These are phyloP conservation scores for Rhegmatorhina hoffmannsi DNA, from an alignment of 2,113 vertebrate genomes.

Conservation along the genomic window DNA sequence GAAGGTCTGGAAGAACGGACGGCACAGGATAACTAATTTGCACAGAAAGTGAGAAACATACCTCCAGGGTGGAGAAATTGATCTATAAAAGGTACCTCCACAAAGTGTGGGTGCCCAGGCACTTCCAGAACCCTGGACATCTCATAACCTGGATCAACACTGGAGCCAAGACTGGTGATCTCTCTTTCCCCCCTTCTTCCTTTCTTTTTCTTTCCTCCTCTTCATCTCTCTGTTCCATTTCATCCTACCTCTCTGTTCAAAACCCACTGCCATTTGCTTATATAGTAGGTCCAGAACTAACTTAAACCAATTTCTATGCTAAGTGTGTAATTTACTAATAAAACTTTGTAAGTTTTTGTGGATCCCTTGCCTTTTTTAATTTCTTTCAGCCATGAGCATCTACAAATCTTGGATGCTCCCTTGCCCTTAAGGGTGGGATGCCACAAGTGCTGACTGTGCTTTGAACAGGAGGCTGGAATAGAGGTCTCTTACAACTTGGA, in stretches of 20 bases:
- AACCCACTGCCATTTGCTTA: neutral
- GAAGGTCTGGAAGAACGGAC: neutral
- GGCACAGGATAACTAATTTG: neutral
- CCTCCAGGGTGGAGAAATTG: neutral
- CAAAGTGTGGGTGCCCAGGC: fast-evolving
- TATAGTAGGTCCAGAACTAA: neutral
- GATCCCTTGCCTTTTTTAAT: neutral
- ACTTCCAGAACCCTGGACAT: neutral
- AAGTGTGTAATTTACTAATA: neutral
- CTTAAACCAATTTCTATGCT: neutral
- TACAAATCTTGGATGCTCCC: neutral
- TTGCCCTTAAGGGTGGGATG: neutral
- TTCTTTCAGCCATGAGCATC: neutral
- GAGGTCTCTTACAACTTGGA: neutral
- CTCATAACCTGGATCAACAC: neutral
- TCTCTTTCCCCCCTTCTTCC: neutral
- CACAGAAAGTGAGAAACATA: neutral
- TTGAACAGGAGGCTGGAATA: neutral
- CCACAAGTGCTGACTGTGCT: neutral
- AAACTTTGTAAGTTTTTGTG: neutral
- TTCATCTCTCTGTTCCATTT: neutral
- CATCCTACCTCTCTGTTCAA: neutral
- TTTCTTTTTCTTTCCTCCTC: neutral
- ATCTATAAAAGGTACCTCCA: neutral
- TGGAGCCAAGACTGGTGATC: neutral